Evolutionary conservation across 2,888 invertebrate species (phyloP), one percentile per base, ranked within the genome.

Genomic region (Caenorhabditis zanzibari): DNA sequence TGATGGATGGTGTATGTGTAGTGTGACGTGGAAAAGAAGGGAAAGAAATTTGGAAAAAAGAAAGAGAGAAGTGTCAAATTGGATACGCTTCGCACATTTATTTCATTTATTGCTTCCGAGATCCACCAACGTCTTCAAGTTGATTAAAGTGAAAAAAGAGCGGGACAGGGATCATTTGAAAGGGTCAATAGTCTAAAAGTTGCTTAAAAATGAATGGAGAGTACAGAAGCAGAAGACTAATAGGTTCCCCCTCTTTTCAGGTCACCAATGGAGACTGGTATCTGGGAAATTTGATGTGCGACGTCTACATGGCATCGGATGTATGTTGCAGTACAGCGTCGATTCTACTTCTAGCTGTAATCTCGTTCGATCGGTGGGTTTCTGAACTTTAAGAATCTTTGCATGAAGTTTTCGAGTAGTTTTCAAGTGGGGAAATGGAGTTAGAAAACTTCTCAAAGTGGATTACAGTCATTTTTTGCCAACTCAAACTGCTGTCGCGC

Each of bases 271-370:
- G 92, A 38, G 84, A 88, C 41, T 94, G 94, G 94, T 90, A 90
- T 79, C 88, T 94, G 35, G 93, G 93, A 28, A 92, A 93, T 81
- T 88, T 92, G 24, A 90, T 94, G 80, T 94, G 94, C 90, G 94
- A 94, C 87, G 92, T 94, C 38, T 94, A 94, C 93, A 93, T 93
- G 44, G 93, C 94, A 1, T 90, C 92, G 75, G 94, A 94, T 88
- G 94, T 94, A 38, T 92, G 93, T 90, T 93, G 93, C 49, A 93
- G 93, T 84, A 94, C 94, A 2, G 93, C 94, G 3, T 94, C 94
- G 73, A 94, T 94, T 61, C 91, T 94, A 24, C 93, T 94, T 71
- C 92, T 94, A n/a, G 93, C 93, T 9, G 93, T 94, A 28, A 94
- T 94, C 69, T 93, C 93, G 81, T 93, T 94, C 59, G 94, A 94